Conservation (phyloP, 2,797 vertebrate genomes). For the Prunella strophiata region DNA sequence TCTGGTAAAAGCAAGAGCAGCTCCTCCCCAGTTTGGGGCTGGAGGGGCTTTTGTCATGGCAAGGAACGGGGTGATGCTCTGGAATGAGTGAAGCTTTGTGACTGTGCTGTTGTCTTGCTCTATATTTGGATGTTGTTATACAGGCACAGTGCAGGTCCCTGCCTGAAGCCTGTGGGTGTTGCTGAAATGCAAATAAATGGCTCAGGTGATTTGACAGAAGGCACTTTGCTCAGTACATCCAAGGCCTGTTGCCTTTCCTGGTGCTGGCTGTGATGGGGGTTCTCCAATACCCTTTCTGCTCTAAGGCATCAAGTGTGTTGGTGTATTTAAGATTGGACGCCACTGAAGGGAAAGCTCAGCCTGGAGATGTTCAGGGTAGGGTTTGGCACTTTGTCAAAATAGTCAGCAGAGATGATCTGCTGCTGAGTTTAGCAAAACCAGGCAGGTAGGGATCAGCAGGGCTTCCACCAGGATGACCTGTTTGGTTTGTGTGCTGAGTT, state of each 20-base stretch:
- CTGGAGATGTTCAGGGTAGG: neutral
- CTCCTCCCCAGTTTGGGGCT: neutral
- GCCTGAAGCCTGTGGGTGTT: neutral
- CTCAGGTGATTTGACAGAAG: neutral
- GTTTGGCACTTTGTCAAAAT: neutral
- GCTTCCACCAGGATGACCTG: neutral
- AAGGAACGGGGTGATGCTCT: neutral
- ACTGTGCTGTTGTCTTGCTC: neutral
- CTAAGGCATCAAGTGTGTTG: neutral
- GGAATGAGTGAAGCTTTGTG: neutral
- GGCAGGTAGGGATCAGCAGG: neutral
- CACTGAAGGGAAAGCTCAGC: neutral
- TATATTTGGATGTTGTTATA: neutral
- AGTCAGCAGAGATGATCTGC: neutral
- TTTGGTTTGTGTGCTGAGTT: neutral
- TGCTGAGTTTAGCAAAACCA: neutral
- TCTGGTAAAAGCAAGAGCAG: neutral
- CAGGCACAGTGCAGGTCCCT: neutral
- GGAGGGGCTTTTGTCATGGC: neutral
- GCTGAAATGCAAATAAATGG: conserved; percentile 26
- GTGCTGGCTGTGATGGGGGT: neutral
- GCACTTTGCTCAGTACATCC: neutral
- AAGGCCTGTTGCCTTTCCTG: neutral
- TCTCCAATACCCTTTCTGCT: neutral
- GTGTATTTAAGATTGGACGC: neutral